These are phyloP conservation scores for Zoanthus sociatus DNA, from an alignment of 92 coral and sea anemone species.

Conservation along the genomic window DNA sequence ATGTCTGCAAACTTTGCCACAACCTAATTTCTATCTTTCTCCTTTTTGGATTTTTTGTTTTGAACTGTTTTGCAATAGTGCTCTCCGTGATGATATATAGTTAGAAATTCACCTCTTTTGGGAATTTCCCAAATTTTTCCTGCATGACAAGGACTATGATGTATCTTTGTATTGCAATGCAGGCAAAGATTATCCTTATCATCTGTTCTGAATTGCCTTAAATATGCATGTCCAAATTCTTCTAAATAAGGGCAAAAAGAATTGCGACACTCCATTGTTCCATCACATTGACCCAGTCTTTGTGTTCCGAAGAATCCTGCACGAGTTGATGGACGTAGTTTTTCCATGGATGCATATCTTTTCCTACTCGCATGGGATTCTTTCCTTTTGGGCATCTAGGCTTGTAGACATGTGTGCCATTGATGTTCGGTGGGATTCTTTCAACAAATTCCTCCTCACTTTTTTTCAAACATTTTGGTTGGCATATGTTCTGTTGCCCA, in stretches of 20 bases:
- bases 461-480: background rate
- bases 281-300: background rate
- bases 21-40: no score
- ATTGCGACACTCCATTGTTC: no score
- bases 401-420: constrained; percentile 6
- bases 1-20: no score
- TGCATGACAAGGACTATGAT: no score
- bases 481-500: background rate
- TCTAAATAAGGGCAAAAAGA: no score
- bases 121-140: no score
- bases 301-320: background rate
- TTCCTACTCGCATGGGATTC: background rate
- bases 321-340: background rate
- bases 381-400: background rate
- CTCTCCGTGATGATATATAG: background rate
- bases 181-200: no score
- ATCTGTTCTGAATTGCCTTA: no score
- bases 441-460: constrained; percentile 11
- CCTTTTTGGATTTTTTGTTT: no score
- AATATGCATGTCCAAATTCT: no score
- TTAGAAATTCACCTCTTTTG: background rate
- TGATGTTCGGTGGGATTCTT: constrained; percentile 2
- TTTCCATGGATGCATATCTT: background rate
- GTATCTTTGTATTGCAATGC: no score
- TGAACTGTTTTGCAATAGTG: background rate